A percentile compares a stretch with the other conserved stretches of the same genome.
These are phyloP conservation scores for Diadegma fenestrale DNA, from an alignment of 2,888 invertebrate genomes.

Conservation along the genomic window DNA sequence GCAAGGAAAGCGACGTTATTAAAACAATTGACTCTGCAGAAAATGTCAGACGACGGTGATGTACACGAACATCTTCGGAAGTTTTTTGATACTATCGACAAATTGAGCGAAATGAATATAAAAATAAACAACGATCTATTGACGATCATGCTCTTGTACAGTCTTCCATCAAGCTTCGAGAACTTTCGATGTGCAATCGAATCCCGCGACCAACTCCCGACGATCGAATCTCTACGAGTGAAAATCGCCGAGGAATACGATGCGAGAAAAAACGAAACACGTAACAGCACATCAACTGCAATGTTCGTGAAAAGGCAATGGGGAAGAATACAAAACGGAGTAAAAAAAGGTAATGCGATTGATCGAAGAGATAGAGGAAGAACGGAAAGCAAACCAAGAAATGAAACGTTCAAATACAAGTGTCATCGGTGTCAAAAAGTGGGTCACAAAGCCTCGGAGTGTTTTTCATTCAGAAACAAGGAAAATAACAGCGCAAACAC, in stretches of 20 bases:
- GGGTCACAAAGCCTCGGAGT: slow-evolving; percentile 26
- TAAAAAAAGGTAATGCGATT: background rate
- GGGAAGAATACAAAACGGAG: background rate
- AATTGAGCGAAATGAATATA: slow-evolving; percentile 77
- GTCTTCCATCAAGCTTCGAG: slow-evolving; percentile 11
- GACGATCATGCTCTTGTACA: slow-evolving; percentile 74
- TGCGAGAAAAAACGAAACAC: slow-evolving; percentile 15
- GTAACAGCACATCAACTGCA: background rate
- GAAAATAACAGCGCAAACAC: slow-evolving; percentile 5
- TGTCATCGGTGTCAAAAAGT: slow-evolving; percentile 29
- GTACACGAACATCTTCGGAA: slow-evolving; percentile 77
- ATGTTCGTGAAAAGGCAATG: slow-evolving; percentile 3
- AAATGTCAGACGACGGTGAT: slow-evolving; percentile 77
- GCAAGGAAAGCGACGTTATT: slow-evolving; percentile 81
- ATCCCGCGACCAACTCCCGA: slow-evolving; percentile 1
- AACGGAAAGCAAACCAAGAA: background rate
- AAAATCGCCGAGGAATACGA: slow-evolving; percentile 28
- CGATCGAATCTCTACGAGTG: background rate
- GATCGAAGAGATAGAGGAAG: background rate
- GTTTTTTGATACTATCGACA: slow-evolving; percentile 79
- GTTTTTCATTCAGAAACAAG: background rate
- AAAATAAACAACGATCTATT: slow-evolving; percentile 77
- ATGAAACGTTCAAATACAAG: slow-evolving; percentile 1
- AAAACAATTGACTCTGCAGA: slow-evolving; percentile 78
- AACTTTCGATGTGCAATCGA: slow-evolving; percentile 23